Evolutionary conservation across 2,888 invertebrate genomes (phyloP).

Genomic region (Philaethria dido): DNA sequence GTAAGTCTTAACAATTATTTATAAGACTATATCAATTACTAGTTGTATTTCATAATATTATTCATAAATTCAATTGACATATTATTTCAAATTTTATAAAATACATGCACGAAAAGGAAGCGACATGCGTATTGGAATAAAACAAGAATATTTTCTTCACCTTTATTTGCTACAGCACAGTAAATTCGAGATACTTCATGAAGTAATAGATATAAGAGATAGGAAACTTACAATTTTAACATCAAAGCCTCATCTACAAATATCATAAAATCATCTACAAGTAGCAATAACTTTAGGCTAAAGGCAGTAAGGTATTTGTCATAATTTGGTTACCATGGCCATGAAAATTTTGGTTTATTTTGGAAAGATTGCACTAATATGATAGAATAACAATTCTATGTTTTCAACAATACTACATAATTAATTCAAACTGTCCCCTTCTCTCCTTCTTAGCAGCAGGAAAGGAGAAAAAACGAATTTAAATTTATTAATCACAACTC

Average conservation of each 20-base stretch:
- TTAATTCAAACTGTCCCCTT: slow-evolving; percentile 77
- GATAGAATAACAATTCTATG: slow-evolving; percentile 71
- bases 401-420: slow-evolving; percentile 67
- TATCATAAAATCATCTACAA: slow-evolving; percentile 62
- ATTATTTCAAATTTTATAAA: background rate
- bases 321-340: slow-evolving; percentile 74
- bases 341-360: slow-evolving; percentile 61
- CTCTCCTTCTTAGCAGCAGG: slow-evolving; percentile 80
- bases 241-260: slow-evolving; percentile 71
- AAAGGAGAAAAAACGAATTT: slow-evolving; percentile 71
- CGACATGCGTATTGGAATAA: slow-evolving; percentile 61
- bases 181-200: slow-evolving; percentile 47
- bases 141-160: slow-evolving; percentile 64
- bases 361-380: slow-evolving; percentile 65
- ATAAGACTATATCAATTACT: background rate
- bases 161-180: slow-evolving; percentile 79
- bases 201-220: slow-evolving; percentile 57
- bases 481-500: slow-evolving; percentile 53
- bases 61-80: background rate
- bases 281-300: slow-evolving; percentile 55
- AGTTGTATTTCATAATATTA: background rate
- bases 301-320: slow-evolving; percentile 69
- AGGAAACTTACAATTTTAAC: slow-evolving; percentile 72
- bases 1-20: slow-evolving; percentile 20
- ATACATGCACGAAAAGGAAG: slow-evolving; percentile 40